phyloP scores from a whole-genome alignment of 2,797 vertebrate genomes.

The Sylvilagus floridanus region DNA sequence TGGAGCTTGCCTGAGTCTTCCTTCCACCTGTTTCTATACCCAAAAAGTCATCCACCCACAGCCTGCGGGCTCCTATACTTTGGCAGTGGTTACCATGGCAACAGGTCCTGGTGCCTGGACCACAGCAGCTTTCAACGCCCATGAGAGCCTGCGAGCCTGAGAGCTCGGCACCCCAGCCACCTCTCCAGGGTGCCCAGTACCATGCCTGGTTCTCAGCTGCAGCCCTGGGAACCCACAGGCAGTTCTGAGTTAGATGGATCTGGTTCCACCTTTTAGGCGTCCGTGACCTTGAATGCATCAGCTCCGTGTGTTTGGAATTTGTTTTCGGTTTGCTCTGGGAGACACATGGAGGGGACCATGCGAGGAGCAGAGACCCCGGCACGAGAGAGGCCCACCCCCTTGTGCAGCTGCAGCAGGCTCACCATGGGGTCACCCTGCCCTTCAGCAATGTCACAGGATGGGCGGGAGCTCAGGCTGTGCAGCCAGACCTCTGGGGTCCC shows the following conservation, averaged over 20 bases:
- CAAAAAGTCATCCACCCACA: slow-evolving; percentile 28
- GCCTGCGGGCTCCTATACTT: slow-evolving; percentile 44
- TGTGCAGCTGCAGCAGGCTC: background rate
- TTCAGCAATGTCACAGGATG: background rate
- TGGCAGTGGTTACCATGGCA: slow-evolving; percentile 85
- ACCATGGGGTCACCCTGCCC: rapidly evolving
- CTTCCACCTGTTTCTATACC: background rate
- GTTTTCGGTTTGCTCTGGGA: background rate
- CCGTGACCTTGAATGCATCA: background rate
- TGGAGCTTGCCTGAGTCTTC: background rate
- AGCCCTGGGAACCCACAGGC: background rate
- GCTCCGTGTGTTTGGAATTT: background rate
- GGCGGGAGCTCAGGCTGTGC: background rate
- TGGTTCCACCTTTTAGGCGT: background rate
- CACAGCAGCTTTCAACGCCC: background rate
- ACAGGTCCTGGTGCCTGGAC: slow-evolving; percentile 55
- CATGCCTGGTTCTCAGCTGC: too few species aligned
- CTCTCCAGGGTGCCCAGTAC: background rate
- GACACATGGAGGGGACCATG: too few species aligned
- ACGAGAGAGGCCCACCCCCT: background rate
- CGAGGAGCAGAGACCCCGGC: background rate
- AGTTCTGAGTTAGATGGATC: background rate
- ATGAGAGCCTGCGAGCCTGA: slow-evolving; percentile 11
- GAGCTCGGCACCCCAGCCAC: background rate
- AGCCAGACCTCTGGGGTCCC: background rate